Percentiles rank a stretch among this genome's conserved stretches.
These are phyloP conservation scores for Recurvirostra avosetta DNA, from an alignment of 2,113 vertebrate species.

Conservation along the genomic window DNA sequence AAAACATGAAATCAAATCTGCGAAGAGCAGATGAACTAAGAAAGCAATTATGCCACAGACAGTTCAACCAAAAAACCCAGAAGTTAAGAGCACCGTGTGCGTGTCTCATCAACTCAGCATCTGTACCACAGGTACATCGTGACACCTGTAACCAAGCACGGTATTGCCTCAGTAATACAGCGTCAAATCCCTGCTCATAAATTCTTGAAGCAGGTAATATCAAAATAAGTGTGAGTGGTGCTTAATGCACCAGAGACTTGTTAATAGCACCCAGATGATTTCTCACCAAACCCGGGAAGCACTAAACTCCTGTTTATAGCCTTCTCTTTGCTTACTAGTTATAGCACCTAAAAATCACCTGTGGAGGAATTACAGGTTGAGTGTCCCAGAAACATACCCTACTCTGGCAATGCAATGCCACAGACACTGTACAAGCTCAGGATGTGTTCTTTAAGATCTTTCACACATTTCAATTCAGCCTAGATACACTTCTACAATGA, in stretches of 20 bases:
- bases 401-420: background rate
- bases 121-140: background rate
- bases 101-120: background rate
- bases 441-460: too few relatives aligned
- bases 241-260: background rate
- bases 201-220: background rate
- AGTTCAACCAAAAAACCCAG: background rate
- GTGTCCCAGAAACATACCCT: background rate
- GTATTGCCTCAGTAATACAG: background rate
- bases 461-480: background rate
- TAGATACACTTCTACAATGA: background rate
- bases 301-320: too few relatives aligned
- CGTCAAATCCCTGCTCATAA: background rate
- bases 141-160: rapidly evolving
- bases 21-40: background rate
- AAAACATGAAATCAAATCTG: background rate
- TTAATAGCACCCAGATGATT: background rate
- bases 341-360: background rate
- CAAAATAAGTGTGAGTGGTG: background rate
- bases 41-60: too few relatives aligned
- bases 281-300: background rate
- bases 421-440: background rate
- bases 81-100: background rate
- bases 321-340: background rate
- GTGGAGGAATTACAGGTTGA: background rate